Conservation (phyloP, 2,888 invertebrate genomes). For the Muscina levida region DNA sequence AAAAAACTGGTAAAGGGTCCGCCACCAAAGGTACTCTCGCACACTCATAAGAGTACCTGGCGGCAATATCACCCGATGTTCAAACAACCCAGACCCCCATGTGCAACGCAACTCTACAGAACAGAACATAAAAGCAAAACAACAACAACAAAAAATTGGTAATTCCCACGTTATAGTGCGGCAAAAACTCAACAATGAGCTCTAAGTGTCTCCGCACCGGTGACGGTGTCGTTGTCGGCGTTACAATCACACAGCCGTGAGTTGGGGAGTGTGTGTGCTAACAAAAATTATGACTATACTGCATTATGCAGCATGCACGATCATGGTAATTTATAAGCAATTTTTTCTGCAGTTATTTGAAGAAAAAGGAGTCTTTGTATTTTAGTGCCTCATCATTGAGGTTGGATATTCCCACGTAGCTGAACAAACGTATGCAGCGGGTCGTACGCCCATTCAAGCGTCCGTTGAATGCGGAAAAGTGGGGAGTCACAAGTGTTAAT, state of each 20-base stretch:
- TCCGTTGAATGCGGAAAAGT: neutral
- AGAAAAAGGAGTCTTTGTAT: conserved; percentile 23
- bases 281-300: conserved; percentile 62
- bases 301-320: conserved; percentile 55
- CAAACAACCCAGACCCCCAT: conserved; percentile 19
- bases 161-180: conserved; percentile 66
- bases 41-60: neutral
- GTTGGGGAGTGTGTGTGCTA: neutral
- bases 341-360: conserved; percentile 4
- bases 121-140: no score
- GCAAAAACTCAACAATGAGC: conserved; percentile 50
- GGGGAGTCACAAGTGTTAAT: conserved; percentile 53
- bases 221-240: no score
- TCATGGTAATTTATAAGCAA: conserved; percentile 39
- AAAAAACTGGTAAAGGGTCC: conserved; percentile 42
- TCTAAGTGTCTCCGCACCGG: conserved; percentile 1
- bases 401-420: conserved; percentile 57
- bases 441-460: neutral
- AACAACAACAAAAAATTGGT: conserved; percentile 57
- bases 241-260: neutral
- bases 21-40: conserved; percentile 17
- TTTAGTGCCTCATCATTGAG: conserved; percentile 52
- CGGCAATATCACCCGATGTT: neutral
- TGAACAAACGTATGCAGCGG: neutral
- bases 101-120: neutral